Conservation (phyloP, 2,888 invertebrate species). For the Lutraria lutraria region DNA sequence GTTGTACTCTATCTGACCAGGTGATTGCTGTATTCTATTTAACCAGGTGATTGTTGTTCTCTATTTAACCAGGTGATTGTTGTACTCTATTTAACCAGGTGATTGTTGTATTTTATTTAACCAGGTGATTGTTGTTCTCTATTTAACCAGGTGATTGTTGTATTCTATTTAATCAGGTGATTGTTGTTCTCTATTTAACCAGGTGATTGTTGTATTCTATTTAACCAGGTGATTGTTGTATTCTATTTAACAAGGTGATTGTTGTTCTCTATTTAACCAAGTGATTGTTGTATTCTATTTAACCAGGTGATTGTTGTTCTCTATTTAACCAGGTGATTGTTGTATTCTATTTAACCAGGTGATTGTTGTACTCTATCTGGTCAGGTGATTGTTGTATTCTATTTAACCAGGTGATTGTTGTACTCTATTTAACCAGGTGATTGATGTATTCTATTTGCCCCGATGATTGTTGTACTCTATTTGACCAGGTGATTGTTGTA, state of each 20-base stretch:
- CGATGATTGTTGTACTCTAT: no score
- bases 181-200: background rate
- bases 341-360: no score
- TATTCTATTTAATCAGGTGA: background rate
- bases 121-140: background rate
- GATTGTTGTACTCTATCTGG: constrained; percentile 26
- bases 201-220: constrained; percentile 19
- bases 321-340: constrained; percentile 18
- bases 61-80: constrained; percentile 22
- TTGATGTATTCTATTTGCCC: background rate
- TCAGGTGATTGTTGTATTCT: no score
- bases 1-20: background rate
- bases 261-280: background rate
- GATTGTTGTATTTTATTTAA: no score
- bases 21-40: background rate
- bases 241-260: background rate
- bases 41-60: no score
- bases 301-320: no score
- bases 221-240: no score
- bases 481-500: constrained; percentile 26
- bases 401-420: background rate
- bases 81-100: no score
- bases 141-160: background rate
- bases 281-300: background rate
- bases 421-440: background rate